Percentiles rank a stretch among this genome's conserved stretches.
phyloP scores from a whole-genome alignment of 2,113 vertebrate species.

The Menidia beryllina region DNA sequence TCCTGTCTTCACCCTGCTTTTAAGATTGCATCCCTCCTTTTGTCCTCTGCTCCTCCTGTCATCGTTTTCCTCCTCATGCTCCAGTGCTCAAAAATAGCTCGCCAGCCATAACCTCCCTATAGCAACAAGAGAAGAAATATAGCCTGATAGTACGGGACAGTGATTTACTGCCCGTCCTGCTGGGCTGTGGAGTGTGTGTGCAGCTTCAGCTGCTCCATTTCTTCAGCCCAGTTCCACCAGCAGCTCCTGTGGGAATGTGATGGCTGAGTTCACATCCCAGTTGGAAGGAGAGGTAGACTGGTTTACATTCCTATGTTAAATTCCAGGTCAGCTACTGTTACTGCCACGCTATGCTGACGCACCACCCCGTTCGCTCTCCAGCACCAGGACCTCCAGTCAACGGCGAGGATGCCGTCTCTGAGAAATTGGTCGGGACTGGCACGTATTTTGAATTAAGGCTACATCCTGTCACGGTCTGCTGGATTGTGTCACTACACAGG shows the following conservation, averaged over 20 bases:
- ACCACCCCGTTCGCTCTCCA: background rate
- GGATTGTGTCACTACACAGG: background rate
- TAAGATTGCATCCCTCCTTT: background rate
- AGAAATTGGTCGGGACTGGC: constrained; percentile 6
- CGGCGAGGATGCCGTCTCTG: background rate
- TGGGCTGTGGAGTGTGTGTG: background rate
- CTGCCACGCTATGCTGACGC: background rate
- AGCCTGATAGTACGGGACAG: constrained; percentile 11
- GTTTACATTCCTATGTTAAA: constrained; percentile 24
- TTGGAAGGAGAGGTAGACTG: constrained; percentile 2
- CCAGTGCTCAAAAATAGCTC: constrained; percentile 59
- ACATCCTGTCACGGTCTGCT: background rate
- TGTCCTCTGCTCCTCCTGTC: background rate
- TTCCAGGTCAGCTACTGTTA: constrained; percentile 55
- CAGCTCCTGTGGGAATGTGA: constrained; percentile 26
- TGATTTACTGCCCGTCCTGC: constrained; percentile 53
- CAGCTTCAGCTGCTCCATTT: constrained; percentile 56
- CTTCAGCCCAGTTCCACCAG: constrained; percentile 51
- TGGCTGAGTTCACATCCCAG: constrained; percentile 39
- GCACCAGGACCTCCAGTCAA: background rate
- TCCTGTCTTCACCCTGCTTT: background rate
- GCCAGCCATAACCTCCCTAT: constrained; percentile 8
- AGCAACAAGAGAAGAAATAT: constrained; percentile 43
- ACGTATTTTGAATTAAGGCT: constrained; percentile 19
- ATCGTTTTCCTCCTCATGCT: constrained; percentile 13